Evolutionary conservation across 2,113 vertebrate genomes (phyloP).

Genomic region (Pangasianodon gigas): DNA sequence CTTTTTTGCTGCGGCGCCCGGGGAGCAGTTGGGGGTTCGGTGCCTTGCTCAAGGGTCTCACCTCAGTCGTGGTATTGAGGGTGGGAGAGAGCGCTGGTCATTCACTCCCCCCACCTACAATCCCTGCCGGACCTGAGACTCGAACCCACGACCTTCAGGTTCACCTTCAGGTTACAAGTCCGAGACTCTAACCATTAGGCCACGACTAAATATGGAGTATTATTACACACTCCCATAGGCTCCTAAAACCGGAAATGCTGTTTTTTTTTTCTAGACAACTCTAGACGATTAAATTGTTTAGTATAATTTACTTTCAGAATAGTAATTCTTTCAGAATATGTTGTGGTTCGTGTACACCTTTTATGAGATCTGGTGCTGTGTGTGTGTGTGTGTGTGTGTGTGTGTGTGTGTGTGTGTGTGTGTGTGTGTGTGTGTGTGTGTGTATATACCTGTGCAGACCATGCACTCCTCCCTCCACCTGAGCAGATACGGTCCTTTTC

Average conservation of each 20-base stretch:
- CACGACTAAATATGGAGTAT: no score
- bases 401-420: background rate
- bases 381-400: background rate
- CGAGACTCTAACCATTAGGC: no score
- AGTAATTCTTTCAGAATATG: background rate
- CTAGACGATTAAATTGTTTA: background rate
- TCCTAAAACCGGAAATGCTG: background rate
- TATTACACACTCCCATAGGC: background rate
- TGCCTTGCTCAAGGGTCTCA: no score
- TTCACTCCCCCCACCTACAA: no score
- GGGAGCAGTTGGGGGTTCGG: no score
- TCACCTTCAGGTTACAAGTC: no score
- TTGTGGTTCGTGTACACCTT: background rate
- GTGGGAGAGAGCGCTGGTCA: no score
- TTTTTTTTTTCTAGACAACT: background rate
- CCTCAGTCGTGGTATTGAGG: no score
- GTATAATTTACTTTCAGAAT: background rate
- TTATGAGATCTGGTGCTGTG: background rate
- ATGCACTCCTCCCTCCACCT: constrained; percentile 95
- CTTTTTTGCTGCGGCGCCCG: no score
- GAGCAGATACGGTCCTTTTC: constrained; percentile 90
- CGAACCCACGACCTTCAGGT: no score
- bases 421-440: constrained; percentile 2
- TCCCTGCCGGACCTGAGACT: no score
- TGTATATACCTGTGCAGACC: constrained; percentile 86